A percentile compares a stretch with the other conserved stretches of the same genome.
Conservation (phyloP, 2,888 invertebrate species). For the Cantharis lateralis region DNA sequence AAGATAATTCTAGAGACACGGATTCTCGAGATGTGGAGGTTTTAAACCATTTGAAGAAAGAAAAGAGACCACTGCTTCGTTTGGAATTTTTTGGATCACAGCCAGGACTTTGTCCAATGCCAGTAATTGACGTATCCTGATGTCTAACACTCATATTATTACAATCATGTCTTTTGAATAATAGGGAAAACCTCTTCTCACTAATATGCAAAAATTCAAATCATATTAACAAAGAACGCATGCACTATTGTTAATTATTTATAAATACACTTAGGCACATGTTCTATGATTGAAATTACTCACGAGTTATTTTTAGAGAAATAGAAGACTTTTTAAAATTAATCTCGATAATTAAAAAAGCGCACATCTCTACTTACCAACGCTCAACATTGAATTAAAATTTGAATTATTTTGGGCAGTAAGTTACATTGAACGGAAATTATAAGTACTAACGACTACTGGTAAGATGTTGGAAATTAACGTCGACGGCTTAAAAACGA, state of each 20-base stretch:
- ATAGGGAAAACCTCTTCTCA: slow-evolving; percentile 32
- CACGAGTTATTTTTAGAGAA: slow-evolving; percentile 33
- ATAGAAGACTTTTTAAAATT: slow-evolving; percentile 7
- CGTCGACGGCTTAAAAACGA: slow-evolving; percentile 33
- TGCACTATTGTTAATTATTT: slow-evolving; percentile 2
- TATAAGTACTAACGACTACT: slow-evolving; percentile 8
- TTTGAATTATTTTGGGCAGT: slow-evolving; percentile 9
- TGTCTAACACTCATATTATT: slow-evolving; percentile 47
- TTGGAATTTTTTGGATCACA: slow-evolving; percentile 52
- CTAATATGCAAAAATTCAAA: slow-evolving; percentile 1
- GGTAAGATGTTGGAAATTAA: slow-evolving; percentile 26
- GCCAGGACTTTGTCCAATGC: slow-evolving; percentile 53
- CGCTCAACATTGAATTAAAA: slow-evolving; percentile 24
- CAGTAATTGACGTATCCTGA: slow-evolving; percentile 40
- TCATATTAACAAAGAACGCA: slow-evolving; percentile 11
- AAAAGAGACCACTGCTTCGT: slow-evolving; percentile 60
- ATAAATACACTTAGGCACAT: slow-evolving; percentile 10
- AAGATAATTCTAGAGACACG: slow-evolving; percentile 43
- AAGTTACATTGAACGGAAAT: slow-evolving; percentile 11
- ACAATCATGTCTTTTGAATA: slow-evolving; percentile 32
- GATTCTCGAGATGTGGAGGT: slow-evolving; percentile 56
- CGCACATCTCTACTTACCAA: slow-evolving; percentile 35
- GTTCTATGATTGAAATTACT: slow-evolving; percentile 22
- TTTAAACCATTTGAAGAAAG: slow-evolving; percentile 76
- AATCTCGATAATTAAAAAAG: neutral